phyloP scores from a whole-genome alignment of 2,113 vertebrate species.

The Lepidiolamprologus cunningtoni region DNA sequence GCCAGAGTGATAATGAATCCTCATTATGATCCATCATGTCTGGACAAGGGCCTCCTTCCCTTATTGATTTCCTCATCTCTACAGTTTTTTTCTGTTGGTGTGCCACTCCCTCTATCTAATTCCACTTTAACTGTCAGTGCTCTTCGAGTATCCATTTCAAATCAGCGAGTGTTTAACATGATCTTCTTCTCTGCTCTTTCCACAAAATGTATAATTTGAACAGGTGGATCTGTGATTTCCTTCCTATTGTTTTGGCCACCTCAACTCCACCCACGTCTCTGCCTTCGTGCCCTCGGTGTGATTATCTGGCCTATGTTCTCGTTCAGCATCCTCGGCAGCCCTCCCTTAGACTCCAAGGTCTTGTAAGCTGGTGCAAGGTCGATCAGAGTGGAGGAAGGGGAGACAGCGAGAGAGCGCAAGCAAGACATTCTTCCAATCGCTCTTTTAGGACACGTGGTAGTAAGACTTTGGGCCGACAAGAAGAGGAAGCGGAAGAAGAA shows the following conservation, averaged over 20 bases:
- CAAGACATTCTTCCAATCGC: background rate
- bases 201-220: background rate
- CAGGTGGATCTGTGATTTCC: background rate
- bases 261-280: background rate
- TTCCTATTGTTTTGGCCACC: background rate
- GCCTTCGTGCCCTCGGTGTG: background rate
- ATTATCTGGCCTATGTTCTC: slow-evolving; percentile 3
- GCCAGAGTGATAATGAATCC: slow-evolving; percentile 35
- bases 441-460: slow-evolving; percentile 10
- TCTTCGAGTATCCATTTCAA: slow-evolving; percentile 5
- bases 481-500: slow-evolving; percentile 14
- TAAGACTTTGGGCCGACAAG: background rate
- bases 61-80: slow-evolving; percentile 55
- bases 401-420: background rate
- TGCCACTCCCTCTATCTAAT: slow-evolving; percentile 41
- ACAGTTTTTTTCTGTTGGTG: slow-evolving; percentile 29
- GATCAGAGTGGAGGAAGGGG: slow-evolving; percentile 6
- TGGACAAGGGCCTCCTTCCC: slow-evolving; percentile 40
- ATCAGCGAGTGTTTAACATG: background rate
- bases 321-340: slow-evolving; percentile 33
- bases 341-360: slow-evolving; percentile 49
- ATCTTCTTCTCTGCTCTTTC: background rate
- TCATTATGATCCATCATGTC: slow-evolving; percentile 57
- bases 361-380: slow-evolving; percentile 59
- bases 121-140: slow-evolving; percentile 19